These are phyloP conservation scores for Rhadinocentrus ornatus DNA, from an alignment of 2,797 vertebrate species.

Conservation along the genomic window DNA sequence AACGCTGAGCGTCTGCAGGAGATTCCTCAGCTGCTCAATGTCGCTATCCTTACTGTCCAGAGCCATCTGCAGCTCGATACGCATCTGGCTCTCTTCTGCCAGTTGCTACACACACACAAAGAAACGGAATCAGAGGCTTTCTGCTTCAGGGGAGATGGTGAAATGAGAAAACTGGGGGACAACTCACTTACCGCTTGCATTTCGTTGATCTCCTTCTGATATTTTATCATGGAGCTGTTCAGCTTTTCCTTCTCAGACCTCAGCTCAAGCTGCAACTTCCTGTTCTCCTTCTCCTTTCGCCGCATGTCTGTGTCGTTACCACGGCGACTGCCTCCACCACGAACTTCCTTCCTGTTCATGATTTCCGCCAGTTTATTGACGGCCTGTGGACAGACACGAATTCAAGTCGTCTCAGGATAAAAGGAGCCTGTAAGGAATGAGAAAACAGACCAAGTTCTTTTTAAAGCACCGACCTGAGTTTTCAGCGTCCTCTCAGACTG, in stretches of 20 bases:
- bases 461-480: conserved; percentile 86
- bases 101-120: conserved; percentile 87
- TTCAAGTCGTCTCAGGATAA: neutral
- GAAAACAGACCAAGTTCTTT: neutral
- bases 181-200: conserved; percentile 92
- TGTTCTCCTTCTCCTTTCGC: conserved; percentile 97
- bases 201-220: conserved; percentile 97
- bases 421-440: neutral
- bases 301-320: conserved; percentile 95
- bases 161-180: neutral
- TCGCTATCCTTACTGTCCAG: conserved; percentile 98
- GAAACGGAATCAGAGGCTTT: neutral
- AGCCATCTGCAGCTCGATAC: conserved; percentile 97
- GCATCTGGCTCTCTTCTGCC: conserved; percentile 94
- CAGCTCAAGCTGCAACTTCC: conserved; percentile 96
- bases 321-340: conserved; percentile 88
- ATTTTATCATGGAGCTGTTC: conserved; percentile 96
- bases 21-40: conserved; percentile 95
- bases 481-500: conserved; percentile 95
- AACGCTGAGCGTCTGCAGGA: conserved; percentile 90
- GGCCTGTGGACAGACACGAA: conserved; percentile 79
- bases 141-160: too few relatives aligned
- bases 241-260: conserved; percentile 96
- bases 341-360: conserved; percentile 95
- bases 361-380: conserved; percentile 99